Base-by-base conservation (phyloP, 2,113 vertebrate species). In the Pyxicephalus adspersus region DNA sequence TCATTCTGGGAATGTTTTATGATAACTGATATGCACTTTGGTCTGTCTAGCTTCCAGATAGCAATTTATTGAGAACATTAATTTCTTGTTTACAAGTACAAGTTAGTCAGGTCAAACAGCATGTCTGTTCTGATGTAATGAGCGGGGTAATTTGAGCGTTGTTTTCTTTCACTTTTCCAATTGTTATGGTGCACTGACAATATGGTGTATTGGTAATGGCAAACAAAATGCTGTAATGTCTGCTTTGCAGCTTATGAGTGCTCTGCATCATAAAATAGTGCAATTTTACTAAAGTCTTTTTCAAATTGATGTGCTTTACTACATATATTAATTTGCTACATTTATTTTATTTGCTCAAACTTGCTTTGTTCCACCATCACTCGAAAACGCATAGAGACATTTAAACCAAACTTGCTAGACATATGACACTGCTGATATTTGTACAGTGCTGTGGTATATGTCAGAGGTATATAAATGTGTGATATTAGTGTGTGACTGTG, bases 51-150 rank as follows among this genome's bases (percentile, higher is more conserved):
- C 55, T 64, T 28, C 28, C 71, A 22, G 20, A 45, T 66, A 58
- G 29, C 52, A 38, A 66, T 75, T 65, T 82, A 75, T 75, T 75
- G 71, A 73, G 54, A 75, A 82, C 80, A 81, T 74, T 57, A 65
- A 57, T 65, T 74, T 82, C 61, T 45, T 75, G 51, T 82, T 75
- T 82, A 82, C 45, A 57, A 75, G 61, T 74, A 61, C 79, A 58
- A 9, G 15, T n/a, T 23, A 31, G n/a, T 58, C 51, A 74, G 70
- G 61, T 81, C 68, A 81, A 65, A 74, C 61, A 74, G 38, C 60
- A 74, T 75, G 70, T 81, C 71, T 81, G 23, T 65, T 66, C 61
- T 57, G 25, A 45, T 58, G 65, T 72, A 74, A 22, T 45, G 51
- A 74, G 60, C 23, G 20, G 52, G 71, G 80, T 66, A 66, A 82